These are phyloP conservation scores for Centrocercus urophasianus DNA, from an alignment of 2,113 vertebrate species.

Conservation along the genomic window DNA sequence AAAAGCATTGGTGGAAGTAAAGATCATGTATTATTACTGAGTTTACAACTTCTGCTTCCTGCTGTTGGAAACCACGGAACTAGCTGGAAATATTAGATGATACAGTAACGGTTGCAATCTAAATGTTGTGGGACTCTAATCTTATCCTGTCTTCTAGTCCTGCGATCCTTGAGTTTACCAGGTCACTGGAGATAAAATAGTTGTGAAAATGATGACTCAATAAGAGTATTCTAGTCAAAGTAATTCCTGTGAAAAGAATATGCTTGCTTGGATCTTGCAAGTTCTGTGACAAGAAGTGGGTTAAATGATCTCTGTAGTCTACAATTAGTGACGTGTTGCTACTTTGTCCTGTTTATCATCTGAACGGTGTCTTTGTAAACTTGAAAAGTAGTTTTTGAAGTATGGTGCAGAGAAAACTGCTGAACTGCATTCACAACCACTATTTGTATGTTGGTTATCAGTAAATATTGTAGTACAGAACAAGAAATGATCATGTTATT, in stretches of 20 bases:
- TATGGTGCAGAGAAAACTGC: background rate
- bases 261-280: background rate
- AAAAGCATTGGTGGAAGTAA: background rate
- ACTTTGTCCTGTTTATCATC: background rate
- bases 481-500: background rate
- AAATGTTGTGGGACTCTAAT: background rate
- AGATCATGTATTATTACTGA: background rate
- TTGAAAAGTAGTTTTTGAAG: background rate
- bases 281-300: background rate
- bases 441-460: background rate
- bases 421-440: background rate
- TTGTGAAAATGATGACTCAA: background rate
- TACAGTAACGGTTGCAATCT: background rate
- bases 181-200: background rate
- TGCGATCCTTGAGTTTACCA: background rate
- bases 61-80: background rate
- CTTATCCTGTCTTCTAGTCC: background rate
- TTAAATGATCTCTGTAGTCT: accelerated
- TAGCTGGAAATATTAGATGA: background rate
- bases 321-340: background rate
- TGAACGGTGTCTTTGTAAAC: background rate
- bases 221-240: background rate
- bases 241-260: background rate
- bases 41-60: background rate
- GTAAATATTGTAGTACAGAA: background rate